These are phyloP conservation scores for Trinectes maculatus DNA, from an alignment of 2,113 vertebrate genomes.

Conservation along the genomic window DNA sequence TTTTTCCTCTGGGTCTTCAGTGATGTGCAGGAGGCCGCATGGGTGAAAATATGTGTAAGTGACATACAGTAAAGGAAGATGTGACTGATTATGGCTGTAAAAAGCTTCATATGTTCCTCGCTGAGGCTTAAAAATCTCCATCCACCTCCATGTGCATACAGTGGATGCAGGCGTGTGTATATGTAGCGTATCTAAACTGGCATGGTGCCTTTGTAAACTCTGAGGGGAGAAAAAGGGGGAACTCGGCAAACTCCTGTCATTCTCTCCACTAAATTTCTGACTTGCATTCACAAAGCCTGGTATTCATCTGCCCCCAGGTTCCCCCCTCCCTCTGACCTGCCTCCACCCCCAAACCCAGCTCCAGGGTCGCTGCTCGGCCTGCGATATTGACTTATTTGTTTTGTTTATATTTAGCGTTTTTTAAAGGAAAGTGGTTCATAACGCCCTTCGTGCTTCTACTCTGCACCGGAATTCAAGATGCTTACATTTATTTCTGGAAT, in stretches of 20 bases:
- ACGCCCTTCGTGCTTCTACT: conserved; percentile 41
- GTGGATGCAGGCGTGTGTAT: conserved; percentile 26
- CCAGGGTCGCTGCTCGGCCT: conserved; percentile 46
- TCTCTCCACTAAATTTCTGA: conserved; percentile 77
- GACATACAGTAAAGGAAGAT: conserved; percentile 8
- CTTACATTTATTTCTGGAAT: conserved; percentile 53
- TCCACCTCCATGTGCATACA: conserved; percentile 22
- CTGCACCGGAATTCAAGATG: conserved; percentile 14
- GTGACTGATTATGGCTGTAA: conserved; percentile 20
- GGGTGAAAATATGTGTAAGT: conserved; percentile 15
- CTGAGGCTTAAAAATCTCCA: conserved; percentile 41
- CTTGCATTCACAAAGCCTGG: conserved; percentile 75
- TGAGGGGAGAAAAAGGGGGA: conserved; percentile 48
- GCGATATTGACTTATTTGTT: conserved; percentile 73
- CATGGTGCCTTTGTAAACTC: conserved; percentile 74
- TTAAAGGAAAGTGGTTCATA: conserved; percentile 48
- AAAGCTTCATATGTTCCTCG: conserved; percentile 21
- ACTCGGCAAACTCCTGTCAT: conserved; percentile 69
- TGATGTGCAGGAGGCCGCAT: conserved; percentile 14
- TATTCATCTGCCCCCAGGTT: conserved; percentile 75
- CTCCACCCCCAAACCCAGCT: conserved; percentile 70
- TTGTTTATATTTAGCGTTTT: conserved; percentile 74
- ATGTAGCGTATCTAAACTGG: conserved; percentile 67
- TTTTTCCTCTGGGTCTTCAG: conserved; percentile 43
- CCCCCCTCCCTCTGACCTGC: conserved; percentile 69